phyloP scores from a whole-genome alignment of 2,888 invertebrate species.

The Noctuana brunneofusca region DNA sequence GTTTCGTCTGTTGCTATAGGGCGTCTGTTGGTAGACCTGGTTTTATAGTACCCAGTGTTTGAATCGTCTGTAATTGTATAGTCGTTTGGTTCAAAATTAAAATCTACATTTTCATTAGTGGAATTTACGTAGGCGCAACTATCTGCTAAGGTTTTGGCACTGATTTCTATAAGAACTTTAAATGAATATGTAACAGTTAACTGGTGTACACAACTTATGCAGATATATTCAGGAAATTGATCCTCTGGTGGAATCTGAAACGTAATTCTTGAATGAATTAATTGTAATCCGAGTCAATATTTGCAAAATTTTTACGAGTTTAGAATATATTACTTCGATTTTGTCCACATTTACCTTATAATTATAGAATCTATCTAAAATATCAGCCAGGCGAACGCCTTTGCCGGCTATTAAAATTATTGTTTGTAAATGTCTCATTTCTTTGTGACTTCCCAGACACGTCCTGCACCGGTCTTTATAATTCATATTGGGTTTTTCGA shows the following conservation, averaged over 20 bases:
- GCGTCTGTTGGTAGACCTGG: constrained; percentile 38
- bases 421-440: constrained; percentile 67
- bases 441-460: constrained; percentile 62
- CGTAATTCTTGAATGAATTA: not conserved
- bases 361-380: constrained; percentile 67
- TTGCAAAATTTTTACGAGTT: not conserved
- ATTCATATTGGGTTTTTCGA: constrained; percentile 49
- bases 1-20: constrained; percentile 37
- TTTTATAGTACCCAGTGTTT: constrained; percentile 38
- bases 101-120: constrained; percentile 56
- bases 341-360: constrained; percentile 56
- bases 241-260: constrained; percentile 57
- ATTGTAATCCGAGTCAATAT: too few relatives aligned
- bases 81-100: constrained; percentile 56
- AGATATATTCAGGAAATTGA: constrained; percentile 62
- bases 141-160: constrained; percentile 57
- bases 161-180: constrained; percentile 70
- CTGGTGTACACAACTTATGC: constrained; percentile 73
- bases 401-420: constrained; percentile 61
- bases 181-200: constrained; percentile 75
- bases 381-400: constrained; percentile 62
- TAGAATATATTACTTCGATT: not conserved
- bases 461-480: constrained; percentile 67
- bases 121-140: constrained; percentile 47
- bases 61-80: constrained; percentile 41